phyloP scores from a whole-genome alignment of 2,888 invertebrate species.

The Holacanthella duospinosa region DNA sequence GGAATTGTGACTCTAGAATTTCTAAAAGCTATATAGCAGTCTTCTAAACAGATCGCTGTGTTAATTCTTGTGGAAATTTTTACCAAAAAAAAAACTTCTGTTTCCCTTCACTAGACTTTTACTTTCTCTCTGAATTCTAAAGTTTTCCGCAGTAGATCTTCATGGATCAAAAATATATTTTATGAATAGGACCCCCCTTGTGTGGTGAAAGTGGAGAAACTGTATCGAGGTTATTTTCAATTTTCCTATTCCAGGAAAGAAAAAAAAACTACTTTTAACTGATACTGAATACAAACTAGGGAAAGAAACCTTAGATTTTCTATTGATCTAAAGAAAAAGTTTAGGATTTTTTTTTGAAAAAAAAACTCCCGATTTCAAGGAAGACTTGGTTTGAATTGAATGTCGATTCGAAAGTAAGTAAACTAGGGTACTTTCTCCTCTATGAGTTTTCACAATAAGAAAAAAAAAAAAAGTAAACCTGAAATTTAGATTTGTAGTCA shows the following conservation, averaged over 20 bases:
- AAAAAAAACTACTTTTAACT: not conserved
- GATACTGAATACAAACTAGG: not conserved
- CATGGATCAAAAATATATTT: no score
- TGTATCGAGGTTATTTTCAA: no score
- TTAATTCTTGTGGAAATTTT: not conserved
- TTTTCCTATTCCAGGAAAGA: not conserved
- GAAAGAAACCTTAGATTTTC: not conserved
- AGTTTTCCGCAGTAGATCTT: no score
- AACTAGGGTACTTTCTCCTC: not conserved
- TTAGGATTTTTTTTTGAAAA: not conserved
- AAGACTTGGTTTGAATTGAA: constrained; percentile 1
- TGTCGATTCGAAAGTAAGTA: not conserved
- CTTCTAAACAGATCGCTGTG: not conserved
- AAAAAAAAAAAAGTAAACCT: not conserved
- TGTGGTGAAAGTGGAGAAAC: no score
- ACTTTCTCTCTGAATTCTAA: not conserved
- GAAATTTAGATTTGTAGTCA: not conserved
- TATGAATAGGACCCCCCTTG: no score
- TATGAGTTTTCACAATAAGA: no score
- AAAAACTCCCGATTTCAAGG: not conserved
- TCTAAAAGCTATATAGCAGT: not conserved
- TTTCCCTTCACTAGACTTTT: not conserved
- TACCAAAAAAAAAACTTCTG: no score
- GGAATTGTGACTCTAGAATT: no score
- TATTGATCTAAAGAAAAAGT: not conserved